Evolutionary conservation across 2,888 invertebrate genomes (phyloP).

Genomic region (Cylloceria caligata): DNA sequence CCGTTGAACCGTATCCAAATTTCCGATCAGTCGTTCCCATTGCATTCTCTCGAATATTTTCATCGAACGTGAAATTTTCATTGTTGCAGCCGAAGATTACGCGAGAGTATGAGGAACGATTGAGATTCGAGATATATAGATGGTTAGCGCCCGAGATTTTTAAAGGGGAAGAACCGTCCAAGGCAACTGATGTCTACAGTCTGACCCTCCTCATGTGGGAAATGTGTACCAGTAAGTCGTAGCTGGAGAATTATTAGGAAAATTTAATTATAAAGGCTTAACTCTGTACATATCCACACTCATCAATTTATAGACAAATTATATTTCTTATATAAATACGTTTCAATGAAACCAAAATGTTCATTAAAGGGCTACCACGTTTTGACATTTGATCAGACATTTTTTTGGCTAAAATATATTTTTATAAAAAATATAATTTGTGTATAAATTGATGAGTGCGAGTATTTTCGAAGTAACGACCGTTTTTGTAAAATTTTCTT

Average conservation of each 20-base stretch:
- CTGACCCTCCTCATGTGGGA: slow-evolving; percentile 79
- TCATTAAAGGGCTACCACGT: no score
- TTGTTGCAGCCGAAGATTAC: slow-evolving; percentile 68
- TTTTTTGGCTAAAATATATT: no score
- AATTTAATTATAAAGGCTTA: neutral
- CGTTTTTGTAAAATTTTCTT: no score
- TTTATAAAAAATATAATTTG: no score
- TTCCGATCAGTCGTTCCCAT: slow-evolving; percentile 8
- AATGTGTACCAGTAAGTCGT: slow-evolving; percentile 77
- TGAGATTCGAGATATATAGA: slow-evolving; percentile 76
- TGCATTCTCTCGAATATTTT: neutral
- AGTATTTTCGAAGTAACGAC: no score
- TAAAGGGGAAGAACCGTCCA: slow-evolving; percentile 68
- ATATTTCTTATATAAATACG: no score
- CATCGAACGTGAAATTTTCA: slow-evolving; percentile 25
- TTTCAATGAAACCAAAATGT: no score
- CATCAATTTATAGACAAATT: neutral
- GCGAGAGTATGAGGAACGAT: slow-evolving; percentile 74
- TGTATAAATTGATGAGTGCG: no score
- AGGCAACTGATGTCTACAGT: slow-evolving; percentile 78
- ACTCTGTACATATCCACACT: neutral
- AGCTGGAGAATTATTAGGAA: neutral
- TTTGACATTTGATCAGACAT: no score
- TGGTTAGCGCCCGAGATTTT: slow-evolving; percentile 80
- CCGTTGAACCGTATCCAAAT: slow-evolving; percentile 45